Base-by-base conservation (phyloP, 2,113 vertebrate genomes). In the Cyprinus carpio region DNA sequence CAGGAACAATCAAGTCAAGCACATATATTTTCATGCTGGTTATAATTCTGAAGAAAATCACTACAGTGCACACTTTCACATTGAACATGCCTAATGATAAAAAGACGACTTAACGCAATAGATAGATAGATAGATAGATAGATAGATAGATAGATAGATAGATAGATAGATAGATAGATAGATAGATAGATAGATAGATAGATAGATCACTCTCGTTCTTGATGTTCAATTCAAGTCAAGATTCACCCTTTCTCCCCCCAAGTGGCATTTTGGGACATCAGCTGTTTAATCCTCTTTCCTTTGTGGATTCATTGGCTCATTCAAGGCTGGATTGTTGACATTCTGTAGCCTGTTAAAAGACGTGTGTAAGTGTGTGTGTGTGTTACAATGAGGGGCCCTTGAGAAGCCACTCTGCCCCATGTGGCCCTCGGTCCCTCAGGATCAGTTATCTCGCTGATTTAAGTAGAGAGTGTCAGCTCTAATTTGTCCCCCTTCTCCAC, bases 381-480 rank as follows among this genome's bases (percentile, higher is more conserved):
- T 58, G 23, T 82, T 75, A 92, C 93, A 94, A 92, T 95, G 92
- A 92, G 94, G 93, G 93, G 94, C 93, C 94, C 94, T 95, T 95
- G 95, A 95, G 94, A 93, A 91, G 91, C 90, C 92, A 83, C 84
- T 85, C 91, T 93, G 94, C 93, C 94, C 94, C 95, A 92, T 94
- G 93, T 93, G 93, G 91, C 91, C 87, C 79, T 82, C 16, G 90
- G 92, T 95, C 95, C 95, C 95, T 90, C 92, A 91, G 94, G 95
- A 93, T 91, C 93, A 91, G 93, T 94, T 94, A 95, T 95, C 95
- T 95, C 95, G 93, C 93, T 92, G 93, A 92, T 95, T 95, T 95
- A 96, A 95, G 94, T 94, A 92, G 95, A 94, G 93, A 94, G 93
- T 95, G 95, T 95, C 95, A 95, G 94, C 94, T 94, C 95, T 96